A percentile compares a stretch with the other conserved stretches of the same genome.
These are phyloP conservation scores for Psilopogon haemacephalus DNA, from an alignment of 2,113 vertebrate species.

Conservation along the genomic window DNA sequence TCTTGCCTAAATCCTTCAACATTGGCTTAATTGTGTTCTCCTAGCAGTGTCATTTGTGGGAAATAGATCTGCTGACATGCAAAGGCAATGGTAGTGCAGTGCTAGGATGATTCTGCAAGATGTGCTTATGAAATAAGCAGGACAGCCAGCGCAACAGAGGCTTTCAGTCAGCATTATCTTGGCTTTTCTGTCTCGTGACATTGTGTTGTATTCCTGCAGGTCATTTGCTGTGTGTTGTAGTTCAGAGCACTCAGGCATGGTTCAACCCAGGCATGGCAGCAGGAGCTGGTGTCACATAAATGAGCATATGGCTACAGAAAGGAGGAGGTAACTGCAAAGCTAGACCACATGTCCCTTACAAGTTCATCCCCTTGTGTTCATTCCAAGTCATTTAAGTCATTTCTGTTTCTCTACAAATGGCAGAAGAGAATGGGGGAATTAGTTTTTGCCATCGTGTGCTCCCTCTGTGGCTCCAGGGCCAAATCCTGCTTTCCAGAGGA, in stretches of 20 bases:
- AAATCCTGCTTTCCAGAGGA: not conserved
- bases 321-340: not conserved
- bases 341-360: accelerated
- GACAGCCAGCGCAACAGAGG: not conserved
- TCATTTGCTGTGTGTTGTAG: not conserved
- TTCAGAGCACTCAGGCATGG: not conserved
- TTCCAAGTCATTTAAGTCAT: not conserved
- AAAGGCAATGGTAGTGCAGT: not conserved
- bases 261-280: not conserved
- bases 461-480: not conserved
- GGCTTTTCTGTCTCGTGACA: not conserved
- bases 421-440: not conserved
- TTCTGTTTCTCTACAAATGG: not conserved
- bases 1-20: not conserved
- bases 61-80: not conserved
- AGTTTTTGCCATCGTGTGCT: not conserved
- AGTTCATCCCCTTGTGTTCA: not conserved
- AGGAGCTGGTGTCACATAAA: not conserved
- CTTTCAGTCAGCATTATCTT: not conserved
- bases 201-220: not conserved
- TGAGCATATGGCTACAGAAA: not conserved
- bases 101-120: not conserved
- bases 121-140: not conserved
- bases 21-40: not conserved
- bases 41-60: not conserved